Evolutionary conservation across 1,140 invertebrate species (phyloP).

Genomic region (Spodoptera litura): DNA sequence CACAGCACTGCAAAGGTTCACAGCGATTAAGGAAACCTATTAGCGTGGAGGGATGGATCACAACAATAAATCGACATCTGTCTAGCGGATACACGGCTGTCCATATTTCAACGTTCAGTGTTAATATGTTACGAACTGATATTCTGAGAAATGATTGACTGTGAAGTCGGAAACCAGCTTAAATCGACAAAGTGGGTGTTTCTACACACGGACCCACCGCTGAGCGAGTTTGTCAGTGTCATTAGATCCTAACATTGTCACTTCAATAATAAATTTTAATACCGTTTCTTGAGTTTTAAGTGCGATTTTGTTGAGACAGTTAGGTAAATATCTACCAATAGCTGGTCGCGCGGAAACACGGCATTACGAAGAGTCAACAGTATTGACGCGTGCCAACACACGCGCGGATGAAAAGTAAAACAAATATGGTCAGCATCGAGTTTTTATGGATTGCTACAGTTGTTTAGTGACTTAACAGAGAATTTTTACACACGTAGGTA

Average conservation of each 20-base stretch:
- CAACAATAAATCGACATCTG: slow-evolving; percentile 50
- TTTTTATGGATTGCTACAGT: slow-evolving; percentile 44
- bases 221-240: slow-evolving; percentile 65
- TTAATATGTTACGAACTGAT: slow-evolving; percentile 54
- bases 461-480: slow-evolving; percentile 40
- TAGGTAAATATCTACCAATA: slow-evolving; percentile 70
- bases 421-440: slow-evolving; percentile 44
- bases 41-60: slow-evolving; percentile 40
- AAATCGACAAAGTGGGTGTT: slow-evolving; percentile 55
- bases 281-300: slow-evolving; percentile 61
- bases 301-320: slow-evolving; percentile 54
- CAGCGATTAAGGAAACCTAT: slow-evolving; percentile 43
- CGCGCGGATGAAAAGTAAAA: slow-evolving; percentile 40
- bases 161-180: slow-evolving; percentile 41
- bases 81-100: slow-evolving; percentile 37
- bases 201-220: slow-evolving; percentile 62
- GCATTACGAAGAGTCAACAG: slow-evolving; percentile 66
- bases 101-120: slow-evolving; percentile 54
- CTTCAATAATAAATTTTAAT: slow-evolving; percentile 73
- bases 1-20: slow-evolving; percentile 9
- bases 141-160: slow-evolving; percentile 63
- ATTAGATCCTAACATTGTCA: slow-evolving; percentile 75
- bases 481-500: slow-evolving; percentile 33
- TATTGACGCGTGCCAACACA: slow-evolving; percentile 53
- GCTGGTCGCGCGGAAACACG: slow-evolving; percentile 62